Evolutionary conservation across 2,888 invertebrate genomes (phyloP).

Genomic region (Temnothorax rugatulus): DNA sequence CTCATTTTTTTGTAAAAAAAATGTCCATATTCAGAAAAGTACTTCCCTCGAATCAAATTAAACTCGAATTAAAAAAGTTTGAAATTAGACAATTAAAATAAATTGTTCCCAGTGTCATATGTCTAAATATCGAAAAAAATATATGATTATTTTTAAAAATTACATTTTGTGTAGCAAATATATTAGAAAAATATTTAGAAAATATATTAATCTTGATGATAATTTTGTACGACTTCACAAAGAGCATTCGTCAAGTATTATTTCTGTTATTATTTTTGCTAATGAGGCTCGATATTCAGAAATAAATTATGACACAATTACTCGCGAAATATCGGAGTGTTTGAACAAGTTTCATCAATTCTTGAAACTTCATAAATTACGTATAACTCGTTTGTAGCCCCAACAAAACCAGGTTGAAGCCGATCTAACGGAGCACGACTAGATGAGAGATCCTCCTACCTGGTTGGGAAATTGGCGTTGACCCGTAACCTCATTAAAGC

Average conservation of each 20-base stretch:
- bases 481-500: conserved; percentile 72
- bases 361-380: conserved; percentile 49
- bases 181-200: conserved; percentile 34
- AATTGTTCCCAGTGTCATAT: not conserved
- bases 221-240: not conserved
- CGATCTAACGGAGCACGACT: conserved; percentile 32
- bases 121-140: not conserved
- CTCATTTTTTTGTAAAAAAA: not conserved
- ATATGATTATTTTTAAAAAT: not conserved
- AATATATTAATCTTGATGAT: conserved; percentile 43
- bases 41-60: not conserved
- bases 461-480: conserved; percentile 71
- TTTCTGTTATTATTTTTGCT: not conserved
- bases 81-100: not conserved
- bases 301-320: conserved; percentile 30
- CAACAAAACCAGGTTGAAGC: conserved; percentile 10
- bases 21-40: not conserved
- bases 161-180: not conserved
- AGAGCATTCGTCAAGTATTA: not conserved
- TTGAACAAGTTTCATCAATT: conserved; percentile 26
- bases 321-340: not conserved
- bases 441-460: conserved; percentile 47
- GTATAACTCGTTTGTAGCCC: conserved; percentile 24
- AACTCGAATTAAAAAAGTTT: not conserved
- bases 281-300: not conserved